Conservation (phyloP, 2,113 vertebrate genomes). For the Tachuris rubrigastra region DNA sequence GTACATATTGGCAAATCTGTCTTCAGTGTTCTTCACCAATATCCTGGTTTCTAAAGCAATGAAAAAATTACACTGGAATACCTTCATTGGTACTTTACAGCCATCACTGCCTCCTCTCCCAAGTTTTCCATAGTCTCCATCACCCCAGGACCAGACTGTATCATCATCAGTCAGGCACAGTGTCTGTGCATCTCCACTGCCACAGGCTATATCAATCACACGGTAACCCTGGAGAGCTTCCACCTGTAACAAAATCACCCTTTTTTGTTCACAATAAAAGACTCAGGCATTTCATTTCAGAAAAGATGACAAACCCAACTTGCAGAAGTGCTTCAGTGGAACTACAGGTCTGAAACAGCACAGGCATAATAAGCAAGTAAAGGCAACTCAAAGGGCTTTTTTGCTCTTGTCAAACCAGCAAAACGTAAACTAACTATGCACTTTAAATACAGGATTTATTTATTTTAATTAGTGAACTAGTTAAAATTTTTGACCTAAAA, state of each 20-base stretch:
- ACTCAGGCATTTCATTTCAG: background rate
- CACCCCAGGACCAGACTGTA: slow-evolving; percentile 99
- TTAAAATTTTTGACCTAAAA: background rate
- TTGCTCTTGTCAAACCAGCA: background rate
- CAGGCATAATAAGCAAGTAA: background rate
- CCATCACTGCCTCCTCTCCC: slow-evolving; percentile 96
- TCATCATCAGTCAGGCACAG: slow-evolving; percentile 96
- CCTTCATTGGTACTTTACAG: slow-evolving; percentile 99
- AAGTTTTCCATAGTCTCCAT: slow-evolving; percentile 96
- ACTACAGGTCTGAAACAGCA: background rate
- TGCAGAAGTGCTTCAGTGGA: background rate
- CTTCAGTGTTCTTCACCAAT: background rate
- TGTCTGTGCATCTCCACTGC: slow-evolving; percentile 95
- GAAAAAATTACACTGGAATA: slow-evolving; percentile 39
- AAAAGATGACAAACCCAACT: background rate
- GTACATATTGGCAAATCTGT: background rate
- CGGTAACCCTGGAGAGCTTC: slow-evolving; percentile 95
- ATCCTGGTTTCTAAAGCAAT: background rate
- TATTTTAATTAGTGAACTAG: background rate
- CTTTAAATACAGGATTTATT: background rate
- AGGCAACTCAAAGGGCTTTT: background rate
- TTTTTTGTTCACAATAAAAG: background rate
- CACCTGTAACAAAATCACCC: slow-evolving; percentile 77
- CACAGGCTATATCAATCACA: slow-evolving; percentile 95
- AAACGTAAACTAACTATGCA: background rate